Evolutionary conservation across 2,113 vertebrate genomes (phyloP).

Genomic region (Girardinichthys multiradiatus): DNA sequence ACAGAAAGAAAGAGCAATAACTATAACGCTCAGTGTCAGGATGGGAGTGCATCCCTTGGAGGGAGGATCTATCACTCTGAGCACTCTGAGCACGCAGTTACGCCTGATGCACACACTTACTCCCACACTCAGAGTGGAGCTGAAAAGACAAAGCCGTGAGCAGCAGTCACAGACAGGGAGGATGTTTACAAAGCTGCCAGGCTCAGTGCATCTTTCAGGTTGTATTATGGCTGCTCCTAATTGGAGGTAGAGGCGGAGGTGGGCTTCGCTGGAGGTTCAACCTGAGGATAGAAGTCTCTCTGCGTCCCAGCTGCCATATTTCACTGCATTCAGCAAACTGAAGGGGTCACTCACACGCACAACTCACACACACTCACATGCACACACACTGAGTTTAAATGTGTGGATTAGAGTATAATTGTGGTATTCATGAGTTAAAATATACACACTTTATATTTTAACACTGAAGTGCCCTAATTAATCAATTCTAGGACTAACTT

Average conservation of each 20-base stretch:
- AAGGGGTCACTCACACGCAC: conserved; percentile 44
- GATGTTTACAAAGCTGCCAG: conserved; percentile 71
- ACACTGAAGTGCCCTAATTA: conserved; percentile 10
- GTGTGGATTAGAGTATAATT: background rate
- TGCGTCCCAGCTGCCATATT: conserved; percentile 67
- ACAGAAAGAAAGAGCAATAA: conserved; percentile 57
- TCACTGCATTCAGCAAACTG: conserved; percentile 60
- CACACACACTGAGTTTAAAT: background rate
- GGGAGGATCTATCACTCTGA: conserved; percentile 58
- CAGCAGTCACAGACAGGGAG: conserved; percentile 44
- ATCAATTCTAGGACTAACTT: conserved; percentile 6
- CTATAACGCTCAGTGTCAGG: conserved; percentile 58
- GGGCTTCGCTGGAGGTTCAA: conserved; percentile 73
- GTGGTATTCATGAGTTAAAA: conserved; percentile 4
- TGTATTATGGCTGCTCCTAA: conserved; percentile 74
- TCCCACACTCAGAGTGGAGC: conserved; percentile 33
- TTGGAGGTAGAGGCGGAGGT: conserved; percentile 71
- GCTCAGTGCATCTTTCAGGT: conserved; percentile 69
- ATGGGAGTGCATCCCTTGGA: conserved; percentile 57
- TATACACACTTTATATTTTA: conserved; percentile 6
- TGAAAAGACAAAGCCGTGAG: conserved; percentile 42
- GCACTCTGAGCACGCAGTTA: conserved; percentile 39
- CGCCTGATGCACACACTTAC: conserved; percentile 42
- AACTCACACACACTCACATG: background rate
- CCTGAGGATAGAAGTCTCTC: conserved; percentile 66